Evolutionary conservation across 2,888 invertebrate genomes (phyloP).

Genomic region (Erebia ligea): DNA sequence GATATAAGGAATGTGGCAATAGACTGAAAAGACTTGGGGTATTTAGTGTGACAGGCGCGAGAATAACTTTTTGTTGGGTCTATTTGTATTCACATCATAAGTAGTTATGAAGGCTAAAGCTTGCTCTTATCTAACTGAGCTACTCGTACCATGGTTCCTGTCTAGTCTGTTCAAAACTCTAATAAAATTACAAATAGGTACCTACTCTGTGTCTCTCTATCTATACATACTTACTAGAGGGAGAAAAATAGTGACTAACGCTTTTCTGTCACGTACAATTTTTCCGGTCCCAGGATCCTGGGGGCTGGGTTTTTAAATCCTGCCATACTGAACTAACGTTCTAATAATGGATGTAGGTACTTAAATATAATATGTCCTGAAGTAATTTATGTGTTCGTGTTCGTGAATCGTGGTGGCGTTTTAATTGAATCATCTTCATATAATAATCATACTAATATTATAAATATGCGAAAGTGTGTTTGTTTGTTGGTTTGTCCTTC

Average conservation of each 20-base stretch:
- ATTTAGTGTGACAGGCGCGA: conserved; percentile 30
- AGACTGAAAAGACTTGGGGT: conserved; percentile 26
- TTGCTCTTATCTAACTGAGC: not conserved
- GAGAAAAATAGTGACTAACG: too few species aligned
- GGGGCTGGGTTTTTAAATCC: too few species aligned
- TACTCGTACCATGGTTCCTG: too few species aligned
- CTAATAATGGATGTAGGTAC: not conserved
- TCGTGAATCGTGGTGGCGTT: not conserved
- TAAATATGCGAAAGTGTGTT: too few species aligned
- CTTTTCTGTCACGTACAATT: too few species aligned
- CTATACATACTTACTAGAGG: too few species aligned
- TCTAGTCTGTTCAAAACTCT: too few species aligned
- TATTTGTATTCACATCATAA: not conserved
- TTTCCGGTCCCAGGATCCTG: not conserved
- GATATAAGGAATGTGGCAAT: conserved; percentile 52
- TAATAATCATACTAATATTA: too few species aligned
- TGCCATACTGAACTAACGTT: not conserved
- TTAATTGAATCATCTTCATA: conserved; percentile 1
- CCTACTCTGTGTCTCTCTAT: too few species aligned
- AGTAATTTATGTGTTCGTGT: not conserved
- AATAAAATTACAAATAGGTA: too few species aligned
- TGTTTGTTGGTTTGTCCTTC: too few species aligned
- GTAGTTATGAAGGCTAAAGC: not conserved
- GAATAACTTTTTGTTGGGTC: conserved; percentile 29
- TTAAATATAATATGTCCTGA: not conserved